Base-by-base conservation (phyloP, 2,113 vertebrate genomes). In the Osmerus eperlanus region DNA sequence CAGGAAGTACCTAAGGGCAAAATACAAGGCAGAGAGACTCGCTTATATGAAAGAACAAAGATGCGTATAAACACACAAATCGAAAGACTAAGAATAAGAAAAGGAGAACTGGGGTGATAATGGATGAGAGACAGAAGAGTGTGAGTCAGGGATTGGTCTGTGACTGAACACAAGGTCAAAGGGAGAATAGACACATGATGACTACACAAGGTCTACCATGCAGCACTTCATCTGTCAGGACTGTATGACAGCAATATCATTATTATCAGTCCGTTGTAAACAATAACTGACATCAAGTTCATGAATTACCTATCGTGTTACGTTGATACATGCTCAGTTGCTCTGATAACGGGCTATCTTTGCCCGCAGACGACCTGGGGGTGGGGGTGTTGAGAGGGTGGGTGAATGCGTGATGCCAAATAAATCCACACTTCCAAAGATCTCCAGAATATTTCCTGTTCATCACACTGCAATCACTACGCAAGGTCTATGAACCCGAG, bases 1-100 rank as follows among this genome's bases (percentile, higher is more conserved):
- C 67, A 66, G 60, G 68, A 81, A 67, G 60, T 66, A 73, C 68
- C 74, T 70, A 68, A 63, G 71, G 80, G 74, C 65, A 3, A 16
- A 23, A 64, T 70, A 81, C 75, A 32, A 3, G 36, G 51, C 68
- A 18, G 53, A 56, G 62, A 8, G 18, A 65, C 61, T 72, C 32
- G 9, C 23, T 29, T n/a, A 66, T 47, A 19, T 61, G 11, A 25
- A 52, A 56, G 56, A 76, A 28, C 19, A 56, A 60, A 36, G 66
- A 25, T 2, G 18, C 21, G 15, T 64, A 65, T 51, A 59, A 0
- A 69, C 9, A 66, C 28, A 28, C 8, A 64, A 54, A 47, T 71
- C 66, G 70, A 54, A 25, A 62, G 53, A 67, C 15, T 69, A 19
- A 19, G 75, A 60, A 59, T 60, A 23, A 23, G 65, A 78, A 67